Base-by-base conservation (phyloP, 2,113 vertebrate genomes). In the Chaenocephalus aceratus region DNA sequence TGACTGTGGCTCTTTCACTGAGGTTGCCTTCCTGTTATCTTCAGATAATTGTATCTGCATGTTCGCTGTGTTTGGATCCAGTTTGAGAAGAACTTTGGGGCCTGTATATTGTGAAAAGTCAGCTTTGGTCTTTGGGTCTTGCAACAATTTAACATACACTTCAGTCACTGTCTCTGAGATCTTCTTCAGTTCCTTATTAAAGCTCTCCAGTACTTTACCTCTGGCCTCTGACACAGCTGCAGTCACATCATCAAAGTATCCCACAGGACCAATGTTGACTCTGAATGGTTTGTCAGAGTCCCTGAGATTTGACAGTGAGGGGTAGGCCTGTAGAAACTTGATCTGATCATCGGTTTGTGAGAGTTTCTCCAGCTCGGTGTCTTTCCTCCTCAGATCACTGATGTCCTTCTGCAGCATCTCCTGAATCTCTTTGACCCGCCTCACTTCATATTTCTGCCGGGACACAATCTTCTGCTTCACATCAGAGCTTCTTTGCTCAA, bases 301-400 rank as follows among this genome's bases (percentile, higher is more conserved):
- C 44, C 12, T 57, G 11, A 74, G 21, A 21, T 0, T 1, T n/a
- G 74, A 9, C 80, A 63, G 36, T 0, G 16, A 58, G 14, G 62
- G 2, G 49, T 76, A 54, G 6, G 58, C 79, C 3, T 64, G 69
- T 14, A 88, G 70, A 70, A 86, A 88, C 3, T 21, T 49, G 26
- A 30, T 51, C 59, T 77, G 75, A 44, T 88, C 76, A 5, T 75
- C 23, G 8, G 57, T 77, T 11, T 67, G 23, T 26, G 78, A 75
- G 3, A 91, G 83, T 36, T 62, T 9, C 46, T 86, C 58, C 72
- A 89, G 75, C 15, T 84, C 87, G 13, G 23, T 5, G 16, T 85
- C 58, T 48, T 18, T 85, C 58, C 63, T 72, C 58, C 58, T 77
- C 34, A 85, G 56, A 6, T 49, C 23, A 0, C 10, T 3, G 34